Evolutionary conservation across 2,888 invertebrate genomes (phyloP), one percentile per base, ranked within the genome.

Genomic region (Pandemis cinnamomeana): DNA sequence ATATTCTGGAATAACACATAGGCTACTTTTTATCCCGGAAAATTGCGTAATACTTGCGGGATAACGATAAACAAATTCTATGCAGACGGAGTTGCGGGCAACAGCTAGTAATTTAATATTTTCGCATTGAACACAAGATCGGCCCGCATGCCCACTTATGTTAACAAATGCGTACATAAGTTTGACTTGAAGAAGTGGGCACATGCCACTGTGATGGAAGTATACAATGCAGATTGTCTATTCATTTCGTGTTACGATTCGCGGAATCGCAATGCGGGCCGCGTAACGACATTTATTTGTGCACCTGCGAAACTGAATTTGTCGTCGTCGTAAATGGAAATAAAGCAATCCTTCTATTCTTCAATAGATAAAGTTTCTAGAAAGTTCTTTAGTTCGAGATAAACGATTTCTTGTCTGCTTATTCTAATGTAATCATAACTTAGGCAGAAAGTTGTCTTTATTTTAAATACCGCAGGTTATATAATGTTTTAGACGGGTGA

Each of bases 271-370:
- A 69, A 60, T 36, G 64, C 48, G 41, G 69, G 44, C 48, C 58
- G 51, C 73, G 64, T 70, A 64, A 66, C 67, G 71, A 71, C 61
- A 44, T 74, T 74, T 67, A 42, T 60, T 53, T 13, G 61, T 71
- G 62, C 74, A 74, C 71, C 74, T 74, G 74, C 53, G 66, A 53
- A 74, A 74, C 55, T 55, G 66, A 46, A 74, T 53, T 27, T 36
- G 60, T 46, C 46, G 46, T 10, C 3, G 53, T 60, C 74, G 70
- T 62, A 71, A 71, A 74, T 60, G 51, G 67, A 74, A 70, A 71
- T 74, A 71, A 74, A 74, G 67, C 67, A 61, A 55, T 67, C n/a
- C 27, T 27, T 7, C 63, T 63, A 11, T 72, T 55, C 61, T 70
- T 44, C 44, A 48, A 60, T 13, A 44, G 51, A 42, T 10, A n/a